A percentile compares a stretch with the other conserved stretches of the same genome.
Evolutionary conservation across 2,113 vertebrate genomes (phyloP).

Genomic region (Lepidothrix coronata): DNA sequence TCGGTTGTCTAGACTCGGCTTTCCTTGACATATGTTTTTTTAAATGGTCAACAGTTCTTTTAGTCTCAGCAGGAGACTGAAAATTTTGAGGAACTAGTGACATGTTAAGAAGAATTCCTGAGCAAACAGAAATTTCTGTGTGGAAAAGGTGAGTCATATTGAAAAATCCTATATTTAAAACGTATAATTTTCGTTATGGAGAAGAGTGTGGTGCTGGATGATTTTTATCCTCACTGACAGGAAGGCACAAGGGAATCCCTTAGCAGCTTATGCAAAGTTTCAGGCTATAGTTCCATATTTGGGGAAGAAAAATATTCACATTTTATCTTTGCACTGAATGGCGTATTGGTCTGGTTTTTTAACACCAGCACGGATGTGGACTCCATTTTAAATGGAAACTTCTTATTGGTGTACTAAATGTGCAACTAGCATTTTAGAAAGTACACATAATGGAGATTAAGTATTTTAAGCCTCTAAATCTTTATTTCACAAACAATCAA

Average conservation of each 20-base stretch:
- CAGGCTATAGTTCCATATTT: neutral
- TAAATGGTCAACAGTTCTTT: neutral
- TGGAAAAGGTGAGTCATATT: neutral
- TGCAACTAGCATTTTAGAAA: neutral
- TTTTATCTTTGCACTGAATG: neutral
- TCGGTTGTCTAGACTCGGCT: neutral
- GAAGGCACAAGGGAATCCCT: neutral
- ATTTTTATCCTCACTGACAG: neutral
- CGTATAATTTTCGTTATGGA: neutral
- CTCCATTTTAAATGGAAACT: neutral
- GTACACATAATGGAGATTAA: neutral
- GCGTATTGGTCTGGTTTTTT: neutral
- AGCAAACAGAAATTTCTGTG: neutral
- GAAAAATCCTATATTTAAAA: neutral
- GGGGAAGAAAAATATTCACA: neutral
- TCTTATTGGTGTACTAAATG: neutral
- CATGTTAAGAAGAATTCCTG: neutral
- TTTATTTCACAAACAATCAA: neutral
- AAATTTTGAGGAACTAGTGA: neutral
- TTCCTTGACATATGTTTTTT: neutral
- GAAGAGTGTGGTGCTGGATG: neutral
- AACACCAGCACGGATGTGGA: neutral
- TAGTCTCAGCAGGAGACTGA: neutral
- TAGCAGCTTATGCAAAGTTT: neutral
- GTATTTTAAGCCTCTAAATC: neutral